These are phyloP conservation scores for Himalopsyche japonica DNA, from an alignment of 2,888 invertebrate genomes.

Conservation along the genomic window DNA sequence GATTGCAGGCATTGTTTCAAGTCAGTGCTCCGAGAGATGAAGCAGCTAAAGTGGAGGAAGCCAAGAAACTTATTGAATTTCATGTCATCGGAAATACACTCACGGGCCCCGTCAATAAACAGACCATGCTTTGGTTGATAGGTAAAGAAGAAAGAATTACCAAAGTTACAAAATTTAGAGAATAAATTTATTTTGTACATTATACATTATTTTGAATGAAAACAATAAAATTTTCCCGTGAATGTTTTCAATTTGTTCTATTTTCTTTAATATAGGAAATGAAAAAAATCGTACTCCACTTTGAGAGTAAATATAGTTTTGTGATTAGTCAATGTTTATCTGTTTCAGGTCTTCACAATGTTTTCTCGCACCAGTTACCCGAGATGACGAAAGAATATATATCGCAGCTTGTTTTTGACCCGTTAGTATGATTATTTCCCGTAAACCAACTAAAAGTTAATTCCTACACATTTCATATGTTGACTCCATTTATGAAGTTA, in stretches of 20 bases:
- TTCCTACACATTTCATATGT: neutral
- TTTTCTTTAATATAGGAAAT: no score
- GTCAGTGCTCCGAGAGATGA: conserved; percentile 88
- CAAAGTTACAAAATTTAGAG: no score
- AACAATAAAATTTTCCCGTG: no score
- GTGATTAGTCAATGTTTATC: neutral
- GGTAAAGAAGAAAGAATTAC: conserved; percentile 50
- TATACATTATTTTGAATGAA: no score
- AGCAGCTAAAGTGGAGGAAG: conserved; percentile 88
- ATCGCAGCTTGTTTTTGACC: conserved; percentile 91
- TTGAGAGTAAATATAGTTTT: no score
- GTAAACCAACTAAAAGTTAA: neutral
- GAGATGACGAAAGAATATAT: conserved; percentile 98
- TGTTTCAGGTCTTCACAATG: conserved; percentile 77
- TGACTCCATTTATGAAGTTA: neutral
- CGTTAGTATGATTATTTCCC: conserved; percentile 61
- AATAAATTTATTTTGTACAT: no score
- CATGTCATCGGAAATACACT: conserved; percentile 93
- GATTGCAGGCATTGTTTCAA: conserved; percentile 69
- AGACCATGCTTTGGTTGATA: conserved; percentile 91
- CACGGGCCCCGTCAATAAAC: conserved; percentile 81
- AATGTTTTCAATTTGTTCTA: no score
- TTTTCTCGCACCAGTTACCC: conserved; percentile 94
- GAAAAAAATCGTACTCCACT: neutral
- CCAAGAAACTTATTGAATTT: conserved; percentile 86